phyloP scores from a whole-genome alignment of 2,888 invertebrate genomes.

The Habrosyne pyritoides region DNA sequence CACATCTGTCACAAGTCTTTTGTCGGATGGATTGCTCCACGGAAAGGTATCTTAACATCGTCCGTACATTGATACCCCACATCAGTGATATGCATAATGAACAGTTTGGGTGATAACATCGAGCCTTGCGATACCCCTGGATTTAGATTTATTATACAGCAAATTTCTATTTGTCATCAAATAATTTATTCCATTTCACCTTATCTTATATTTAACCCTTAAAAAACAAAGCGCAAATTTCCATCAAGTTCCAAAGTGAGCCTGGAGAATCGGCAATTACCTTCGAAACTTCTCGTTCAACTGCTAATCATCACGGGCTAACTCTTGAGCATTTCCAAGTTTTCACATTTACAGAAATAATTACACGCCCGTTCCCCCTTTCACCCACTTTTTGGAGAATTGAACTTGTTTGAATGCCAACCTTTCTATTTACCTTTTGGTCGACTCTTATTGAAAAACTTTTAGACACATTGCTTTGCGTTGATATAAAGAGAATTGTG shows the following conservation, averaged over 20 bases:
- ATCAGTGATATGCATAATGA: too few relatives aligned
- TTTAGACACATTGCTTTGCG: slow-evolving; percentile 64
- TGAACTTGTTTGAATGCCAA: slow-evolving; percentile 55
- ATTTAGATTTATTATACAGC: too few relatives aligned
- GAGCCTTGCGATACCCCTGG: too few relatives aligned
- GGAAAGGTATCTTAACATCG: too few relatives aligned
- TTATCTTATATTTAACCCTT: neutral
- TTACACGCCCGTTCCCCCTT: slow-evolving; percentile 53
- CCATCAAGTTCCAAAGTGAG: slow-evolving; percentile 13
- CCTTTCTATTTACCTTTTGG: slow-evolving; percentile 70
- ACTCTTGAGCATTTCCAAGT: slow-evolving; percentile 56
- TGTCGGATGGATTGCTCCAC: too few relatives aligned
- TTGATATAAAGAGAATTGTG: slow-evolving; percentile 24
- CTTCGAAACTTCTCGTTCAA: slow-evolving; percentile 42
- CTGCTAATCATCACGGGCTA: slow-evolving; percentile 70
- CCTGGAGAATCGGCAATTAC: slow-evolving; percentile 50
- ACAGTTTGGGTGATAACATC: too few relatives aligned
- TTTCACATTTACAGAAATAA: slow-evolving; percentile 79
- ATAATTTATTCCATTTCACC: neutral
- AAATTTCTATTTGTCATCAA: too few relatives aligned
- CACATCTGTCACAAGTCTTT: too few relatives aligned
- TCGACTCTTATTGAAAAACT: slow-evolving; percentile 74
- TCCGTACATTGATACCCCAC: too few relatives aligned
- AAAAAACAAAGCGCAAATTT: slow-evolving; percentile 18
- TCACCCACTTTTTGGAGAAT: slow-evolving; percentile 17